Percentiles rank a stretch among this genome's conserved stretches.
Evolutionary conservation across 2,888 invertebrate genomes (phyloP).

Genomic region (Chirona hameri): DNA sequence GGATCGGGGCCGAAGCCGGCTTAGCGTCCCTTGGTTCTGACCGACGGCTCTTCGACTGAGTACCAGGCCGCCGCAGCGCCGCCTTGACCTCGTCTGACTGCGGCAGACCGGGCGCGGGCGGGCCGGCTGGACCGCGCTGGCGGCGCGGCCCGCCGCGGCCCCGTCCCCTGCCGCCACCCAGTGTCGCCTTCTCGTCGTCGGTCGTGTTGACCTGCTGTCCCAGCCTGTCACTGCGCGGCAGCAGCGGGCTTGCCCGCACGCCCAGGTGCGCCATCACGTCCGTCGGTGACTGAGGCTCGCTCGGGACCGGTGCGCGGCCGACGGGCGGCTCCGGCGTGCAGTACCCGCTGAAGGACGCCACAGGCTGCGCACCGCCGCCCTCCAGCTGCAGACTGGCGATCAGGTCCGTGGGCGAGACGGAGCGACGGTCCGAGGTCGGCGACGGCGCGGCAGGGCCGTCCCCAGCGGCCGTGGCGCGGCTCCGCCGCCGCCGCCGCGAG

Average conservation of each 20-base stretch:
- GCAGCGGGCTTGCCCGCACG: background rate
- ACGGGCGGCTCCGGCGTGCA: too few relatives aligned
- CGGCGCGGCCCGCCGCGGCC: background rate
- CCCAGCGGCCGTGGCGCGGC: background rate
- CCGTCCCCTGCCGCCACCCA: background rate
- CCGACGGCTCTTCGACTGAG: too few relatives aligned
- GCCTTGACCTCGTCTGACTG: constrained; percentile 6
- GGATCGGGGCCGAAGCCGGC: too few relatives aligned
- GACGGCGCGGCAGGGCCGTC: background rate
- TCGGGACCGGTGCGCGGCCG: too few relatives aligned
- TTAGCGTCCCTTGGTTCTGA: too few relatives aligned
- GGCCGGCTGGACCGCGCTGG: background rate
- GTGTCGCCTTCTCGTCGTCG: constrained; percentile 13
- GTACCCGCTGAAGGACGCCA: too few relatives aligned
- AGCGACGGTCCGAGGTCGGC: background rate
- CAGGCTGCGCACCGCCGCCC: background rate
- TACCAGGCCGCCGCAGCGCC: background rate
- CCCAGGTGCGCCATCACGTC: background rate
- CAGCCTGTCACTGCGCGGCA: constrained; percentile 27
- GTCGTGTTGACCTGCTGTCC: constrained; percentile 28
- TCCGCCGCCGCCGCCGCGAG: background rate
- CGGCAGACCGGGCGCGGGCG: background rate
- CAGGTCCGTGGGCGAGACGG: background rate
- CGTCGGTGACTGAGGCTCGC: constrained; percentile 1
- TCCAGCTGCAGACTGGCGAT: constrained; percentile 7